Evolutionary conservation across 2,113 vertebrate genomes (phyloP).

Genomic region (Sapayoa aenigma): DNA sequence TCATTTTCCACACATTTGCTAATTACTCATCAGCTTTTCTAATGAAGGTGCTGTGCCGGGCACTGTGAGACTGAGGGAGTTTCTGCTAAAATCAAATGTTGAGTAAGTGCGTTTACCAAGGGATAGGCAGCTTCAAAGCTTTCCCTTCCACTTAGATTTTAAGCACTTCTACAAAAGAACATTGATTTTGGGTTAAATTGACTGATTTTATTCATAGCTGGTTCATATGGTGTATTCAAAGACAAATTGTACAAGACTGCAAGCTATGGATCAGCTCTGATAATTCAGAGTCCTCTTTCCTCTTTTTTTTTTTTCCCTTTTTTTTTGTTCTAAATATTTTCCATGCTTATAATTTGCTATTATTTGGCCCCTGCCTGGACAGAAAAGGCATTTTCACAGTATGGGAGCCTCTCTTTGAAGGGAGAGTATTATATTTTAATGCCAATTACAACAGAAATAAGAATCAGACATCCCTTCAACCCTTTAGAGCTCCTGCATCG

Average conservation of each 20-base stretch:
- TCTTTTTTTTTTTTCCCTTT: background rate
- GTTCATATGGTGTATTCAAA: constrained; percentile 55
- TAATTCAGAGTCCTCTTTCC: constrained; percentile 26
- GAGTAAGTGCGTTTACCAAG: constrained; percentile 32
- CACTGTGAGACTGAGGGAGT: background rate
- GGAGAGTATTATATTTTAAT: constrained; percentile 34
- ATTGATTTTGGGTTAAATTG: constrained; percentile 72
- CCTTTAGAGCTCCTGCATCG: constrained; percentile 13
- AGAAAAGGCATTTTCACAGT: constrained; percentile 60
- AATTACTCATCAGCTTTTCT: constrained; percentile 26
- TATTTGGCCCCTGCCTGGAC: constrained; percentile 54
- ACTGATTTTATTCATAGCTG: constrained; percentile 72
- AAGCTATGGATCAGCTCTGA: constrained; percentile 46
- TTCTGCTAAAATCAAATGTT: background rate
- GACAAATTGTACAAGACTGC: constrained; percentile 54
- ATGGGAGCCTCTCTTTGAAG: constrained; percentile 21
- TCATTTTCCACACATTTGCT: background rate
- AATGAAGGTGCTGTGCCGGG: background rate
- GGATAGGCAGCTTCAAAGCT: constrained; percentile 62
- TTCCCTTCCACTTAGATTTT: constrained; percentile 70
- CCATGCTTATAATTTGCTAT: constrained; percentile 58
- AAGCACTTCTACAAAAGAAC: constrained; percentile 69
- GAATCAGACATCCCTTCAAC: constrained; percentile 30
- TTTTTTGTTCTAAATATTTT: constrained; percentile 55
- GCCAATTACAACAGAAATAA: constrained; percentile 47